Percentiles rank a stretch among this genome's conserved stretches.
These are phyloP conservation scores for Meghimatium bilineatum DNA, from an alignment of 2,888 invertebrate species.

Conservation along the genomic window DNA sequence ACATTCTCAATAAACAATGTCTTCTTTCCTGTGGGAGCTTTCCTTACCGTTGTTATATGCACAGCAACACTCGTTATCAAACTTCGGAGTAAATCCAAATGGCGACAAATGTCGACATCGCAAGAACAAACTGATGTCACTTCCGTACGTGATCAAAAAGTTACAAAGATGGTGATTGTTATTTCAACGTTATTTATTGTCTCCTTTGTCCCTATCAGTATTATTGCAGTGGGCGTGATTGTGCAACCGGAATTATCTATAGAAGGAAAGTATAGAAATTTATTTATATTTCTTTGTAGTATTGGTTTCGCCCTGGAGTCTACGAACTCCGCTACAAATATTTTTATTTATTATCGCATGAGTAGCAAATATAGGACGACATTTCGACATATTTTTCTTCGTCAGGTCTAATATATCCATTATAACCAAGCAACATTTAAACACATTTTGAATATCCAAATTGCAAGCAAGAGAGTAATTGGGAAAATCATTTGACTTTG, in stretches of 20 bases:
- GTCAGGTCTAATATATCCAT: too few relatives aligned
- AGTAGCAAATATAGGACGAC: neutral
- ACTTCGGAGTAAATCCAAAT: neutral
- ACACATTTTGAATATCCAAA: too few relatives aligned
- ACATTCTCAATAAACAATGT: neutral
- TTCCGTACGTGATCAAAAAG: neutral
- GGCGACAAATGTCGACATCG: neutral
- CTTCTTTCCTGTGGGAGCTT: neutral
- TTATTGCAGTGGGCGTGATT: neutral
- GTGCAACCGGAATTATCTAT: neutral
- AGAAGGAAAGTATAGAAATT: neutral
- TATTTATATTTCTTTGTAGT: neutral
- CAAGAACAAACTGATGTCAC: neutral
- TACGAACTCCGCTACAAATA: neutral
- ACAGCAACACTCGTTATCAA: neutral
- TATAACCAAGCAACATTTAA: too few relatives aligned
- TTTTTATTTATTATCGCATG: constrained; percentile 2
- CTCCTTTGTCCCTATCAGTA: neutral
- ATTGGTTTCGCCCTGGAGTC: neutral
- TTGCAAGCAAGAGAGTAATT: too few relatives aligned
- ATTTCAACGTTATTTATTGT: neutral
- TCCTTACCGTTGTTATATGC: neutral
- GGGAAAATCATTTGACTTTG: too few relatives aligned
- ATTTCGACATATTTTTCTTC: neutral
- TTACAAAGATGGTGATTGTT: neutral